These are phyloP conservation scores for Ladona fulva DNA, from an alignment of 1,140 invertebrate species.

Conservation along the genomic window DNA sequence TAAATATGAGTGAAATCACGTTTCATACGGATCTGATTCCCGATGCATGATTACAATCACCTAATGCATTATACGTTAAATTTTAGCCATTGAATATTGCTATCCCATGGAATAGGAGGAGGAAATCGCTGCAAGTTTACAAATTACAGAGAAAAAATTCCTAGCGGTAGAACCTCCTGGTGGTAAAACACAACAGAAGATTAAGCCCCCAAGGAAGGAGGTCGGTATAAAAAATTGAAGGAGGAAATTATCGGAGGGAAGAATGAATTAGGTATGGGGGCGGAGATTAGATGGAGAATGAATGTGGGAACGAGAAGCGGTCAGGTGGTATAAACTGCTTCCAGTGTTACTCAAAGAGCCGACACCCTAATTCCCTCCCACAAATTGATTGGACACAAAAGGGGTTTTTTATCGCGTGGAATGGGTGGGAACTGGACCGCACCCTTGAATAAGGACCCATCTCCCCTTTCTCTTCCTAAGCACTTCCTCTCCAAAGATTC, in stretches of 20 bases:
- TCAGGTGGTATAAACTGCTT: conserved; percentile 9
- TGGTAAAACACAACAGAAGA: not conserved
- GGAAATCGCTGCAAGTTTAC: too few relatives aligned
- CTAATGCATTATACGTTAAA: too few relatives aligned
- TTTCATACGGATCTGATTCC: too few relatives aligned
- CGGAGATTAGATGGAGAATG: not conserved
- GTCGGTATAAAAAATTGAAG: not conserved
- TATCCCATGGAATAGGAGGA: too few relatives aligned
- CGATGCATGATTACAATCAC: too few relatives aligned
- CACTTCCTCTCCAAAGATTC: not conserved
- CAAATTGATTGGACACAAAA: conserved; percentile 10
- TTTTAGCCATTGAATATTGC: too few relatives aligned
- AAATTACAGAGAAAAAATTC: too few relatives aligned
- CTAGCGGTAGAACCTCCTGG: not conserved
- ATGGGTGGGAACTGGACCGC: not conserved
- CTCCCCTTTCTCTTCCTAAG: not conserved
- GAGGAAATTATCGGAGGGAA: not conserved
- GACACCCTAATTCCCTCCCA: not conserved
- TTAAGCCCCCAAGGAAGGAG: not conserved
- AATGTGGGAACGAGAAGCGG: not conserved
- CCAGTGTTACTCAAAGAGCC: conserved; percentile 3
- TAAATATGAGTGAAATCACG: too few relatives aligned
- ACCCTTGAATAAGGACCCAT: not conserved
- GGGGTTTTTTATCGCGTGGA: not conserved
- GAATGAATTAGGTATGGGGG: not conserved